phyloP scores from a whole-genome alignment of 1,140 invertebrate genomes.

The Brachionus koreanus region DNA sequence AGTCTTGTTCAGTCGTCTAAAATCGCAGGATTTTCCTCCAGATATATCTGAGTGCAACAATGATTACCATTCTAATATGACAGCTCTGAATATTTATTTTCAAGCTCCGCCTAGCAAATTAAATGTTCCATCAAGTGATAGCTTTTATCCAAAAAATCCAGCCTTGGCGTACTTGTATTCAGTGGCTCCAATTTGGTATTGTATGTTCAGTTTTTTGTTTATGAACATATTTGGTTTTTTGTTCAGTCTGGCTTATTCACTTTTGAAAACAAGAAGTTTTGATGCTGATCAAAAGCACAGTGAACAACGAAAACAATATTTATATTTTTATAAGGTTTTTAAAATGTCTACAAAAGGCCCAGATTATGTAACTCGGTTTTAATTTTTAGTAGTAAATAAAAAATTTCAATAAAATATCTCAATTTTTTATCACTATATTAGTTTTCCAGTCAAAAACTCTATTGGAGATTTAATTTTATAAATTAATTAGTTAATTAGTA shows the following conservation, averaged over 20 bases:
- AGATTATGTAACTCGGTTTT: too few species aligned
- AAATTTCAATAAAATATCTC: too few species aligned
- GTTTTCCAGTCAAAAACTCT: too few species aligned
- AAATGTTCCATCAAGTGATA: not conserved
- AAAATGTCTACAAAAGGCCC: not conserved
- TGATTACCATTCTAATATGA: not conserved
- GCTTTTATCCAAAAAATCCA: slow-evolving; percentile 3
- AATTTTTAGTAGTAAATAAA: too few species aligned
- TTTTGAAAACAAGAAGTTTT: not conserved
- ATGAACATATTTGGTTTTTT: not conserved
- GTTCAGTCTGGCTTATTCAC: not conserved
- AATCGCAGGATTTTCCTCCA: not conserved
- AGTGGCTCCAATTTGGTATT: slow-evolving; percentile 4
- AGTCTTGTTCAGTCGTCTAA: not conserved
- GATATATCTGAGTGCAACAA: not conserved
- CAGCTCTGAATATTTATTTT: not conserved
- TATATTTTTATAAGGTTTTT: not conserved
- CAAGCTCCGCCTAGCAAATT: not conserved
- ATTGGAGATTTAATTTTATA: too few species aligned
- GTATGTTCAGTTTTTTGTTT: slow-evolving; percentile 10
- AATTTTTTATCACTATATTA: too few species aligned
- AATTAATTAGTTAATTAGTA: too few species aligned
- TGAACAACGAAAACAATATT: not conserved
- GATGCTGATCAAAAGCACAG: not conserved
- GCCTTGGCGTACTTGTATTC: not conserved